Evolutionary conservation across 2,797 vertebrate species (phyloP).

Genomic region (Macroramphosus scolopax): DNA sequence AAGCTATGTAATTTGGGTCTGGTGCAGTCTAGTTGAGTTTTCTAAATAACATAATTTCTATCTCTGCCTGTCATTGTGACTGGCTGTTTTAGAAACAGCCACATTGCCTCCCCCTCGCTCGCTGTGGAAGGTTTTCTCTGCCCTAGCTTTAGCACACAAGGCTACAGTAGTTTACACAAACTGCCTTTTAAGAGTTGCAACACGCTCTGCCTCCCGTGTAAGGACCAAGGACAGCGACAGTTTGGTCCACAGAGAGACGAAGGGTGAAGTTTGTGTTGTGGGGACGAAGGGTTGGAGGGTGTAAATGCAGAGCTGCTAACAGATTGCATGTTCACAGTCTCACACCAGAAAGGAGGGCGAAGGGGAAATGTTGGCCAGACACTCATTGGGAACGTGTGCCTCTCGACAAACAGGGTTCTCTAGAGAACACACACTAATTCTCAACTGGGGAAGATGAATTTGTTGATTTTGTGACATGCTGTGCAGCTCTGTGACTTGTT

Average conservation of each 20-base stretch:
- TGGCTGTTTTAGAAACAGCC: constrained; percentile 8
- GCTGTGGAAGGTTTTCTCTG: constrained; percentile 25
- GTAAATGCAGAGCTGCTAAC: constrained; percentile 72
- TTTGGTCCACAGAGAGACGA: constrained; percentile 56
- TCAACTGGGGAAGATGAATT: constrained; percentile 2
- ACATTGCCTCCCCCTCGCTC: background rate
- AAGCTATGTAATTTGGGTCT: no score
- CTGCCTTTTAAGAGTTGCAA: constrained; percentile 70
- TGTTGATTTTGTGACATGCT: background rate
- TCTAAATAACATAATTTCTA: no score
- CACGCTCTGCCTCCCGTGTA: constrained; percentile 42
- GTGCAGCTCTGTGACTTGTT: background rate
- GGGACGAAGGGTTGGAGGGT: constrained; percentile 42
- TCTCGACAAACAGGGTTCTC: constrained; percentile 17
- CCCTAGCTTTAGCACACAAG: constrained; percentile 39
- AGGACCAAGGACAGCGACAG: constrained; percentile 64
- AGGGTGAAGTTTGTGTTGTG: constrained; percentile 33
- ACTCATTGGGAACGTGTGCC: constrained; percentile 19
- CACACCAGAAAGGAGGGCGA: constrained; percentile 51
- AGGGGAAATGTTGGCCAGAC: constrained; percentile 39
- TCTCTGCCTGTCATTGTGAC: constrained; percentile 5
- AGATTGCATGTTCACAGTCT: constrained; percentile 63
- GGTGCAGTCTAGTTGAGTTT: no score
- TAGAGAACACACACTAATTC: background rate
- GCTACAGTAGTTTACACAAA: constrained; percentile 56